Evolutionary conservation across 2,888 invertebrate genomes (phyloP).

Genomic region (Andrena minutula): DNA sequence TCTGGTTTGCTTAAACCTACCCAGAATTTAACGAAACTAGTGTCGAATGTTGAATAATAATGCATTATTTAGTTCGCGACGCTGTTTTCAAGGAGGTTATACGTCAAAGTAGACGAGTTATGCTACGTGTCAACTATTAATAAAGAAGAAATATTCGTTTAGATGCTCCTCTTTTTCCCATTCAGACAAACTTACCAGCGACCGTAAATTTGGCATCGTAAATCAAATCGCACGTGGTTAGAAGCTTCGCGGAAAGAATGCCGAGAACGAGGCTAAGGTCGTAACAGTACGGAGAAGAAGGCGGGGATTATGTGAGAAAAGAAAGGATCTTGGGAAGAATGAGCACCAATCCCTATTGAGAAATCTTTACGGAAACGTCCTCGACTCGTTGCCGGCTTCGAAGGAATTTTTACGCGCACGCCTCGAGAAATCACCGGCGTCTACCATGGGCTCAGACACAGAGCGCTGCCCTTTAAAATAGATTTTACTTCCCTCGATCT

Average conservation of each 20-base stretch:
- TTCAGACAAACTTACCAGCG: slow-evolving; percentile 63
- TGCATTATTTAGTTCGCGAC: background rate
- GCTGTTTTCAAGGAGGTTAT: slow-evolving; percentile 16
- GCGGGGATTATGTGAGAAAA: slow-evolving; percentile 19
- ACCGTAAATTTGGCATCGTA: slow-evolving; percentile 65
- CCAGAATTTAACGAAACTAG: background rate
- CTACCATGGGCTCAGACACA: slow-evolving; percentile 56
- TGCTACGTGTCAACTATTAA: background rate
- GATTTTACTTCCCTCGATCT: slow-evolving; percentile 65
- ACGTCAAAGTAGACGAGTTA: background rate
- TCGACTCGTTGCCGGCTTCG: slow-evolving; percentile 11
- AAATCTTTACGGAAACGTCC: background rate
- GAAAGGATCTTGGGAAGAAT: slow-evolving; percentile 8
- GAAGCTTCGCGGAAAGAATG: slow-evolving; percentile 33
- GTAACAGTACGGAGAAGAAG: background rate
- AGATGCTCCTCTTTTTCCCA: background rate
- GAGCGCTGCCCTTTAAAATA: slow-evolving; percentile 69
- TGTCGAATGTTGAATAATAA: slow-evolving; percentile 3
- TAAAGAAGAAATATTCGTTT: background rate
- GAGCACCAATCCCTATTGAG: background rate
- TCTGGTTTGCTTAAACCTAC: background rate
- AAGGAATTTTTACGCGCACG: slow-evolving; percentile 41
- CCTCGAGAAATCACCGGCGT: slow-evolving; percentile 46
- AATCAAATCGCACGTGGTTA: slow-evolving; percentile 63
- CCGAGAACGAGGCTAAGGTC: slow-evolving; percentile 52